phyloP scores from a whole-genome alignment of 2,888 invertebrate species.

The Apoderus coryli region DNA sequence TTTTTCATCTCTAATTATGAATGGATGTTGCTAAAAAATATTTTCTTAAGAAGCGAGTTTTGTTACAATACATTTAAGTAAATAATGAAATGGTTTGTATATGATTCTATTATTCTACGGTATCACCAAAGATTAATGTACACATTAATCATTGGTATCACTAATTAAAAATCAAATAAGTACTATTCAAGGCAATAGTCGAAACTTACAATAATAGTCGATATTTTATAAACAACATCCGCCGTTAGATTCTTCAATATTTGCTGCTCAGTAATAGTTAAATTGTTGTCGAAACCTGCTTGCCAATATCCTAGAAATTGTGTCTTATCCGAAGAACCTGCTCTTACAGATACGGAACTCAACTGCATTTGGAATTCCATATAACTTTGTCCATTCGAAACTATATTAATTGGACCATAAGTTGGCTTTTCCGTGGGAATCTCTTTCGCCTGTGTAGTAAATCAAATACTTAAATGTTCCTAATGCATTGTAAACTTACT shows the following conservation, averaged over 20 bases:
- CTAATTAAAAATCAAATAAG: too few species aligned
- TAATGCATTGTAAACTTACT: conserved; percentile 25
- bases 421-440: conserved; percentile 47
- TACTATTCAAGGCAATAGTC: too few species aligned
- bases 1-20: conserved; percentile 55
- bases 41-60: too few species aligned
- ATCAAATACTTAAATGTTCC: too few species aligned
- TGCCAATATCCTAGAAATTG: conserved; percentile 62
- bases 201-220: conserved; percentile 71
- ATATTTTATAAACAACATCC: conserved; percentile 72
- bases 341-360: conserved; percentile 53
- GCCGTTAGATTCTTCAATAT: conserved; percentile 63
- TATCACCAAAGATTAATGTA: too few species aligned
- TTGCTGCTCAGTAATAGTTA: conserved; percentile 48
- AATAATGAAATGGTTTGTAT: too few species aligned
- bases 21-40: conserved; percentile 60
- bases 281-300: conserved; percentile 53
- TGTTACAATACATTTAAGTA: too few species aligned
- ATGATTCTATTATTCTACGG: too few species aligned
- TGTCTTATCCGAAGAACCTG: conserved; percentile 58
- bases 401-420: conserved; percentile 50
- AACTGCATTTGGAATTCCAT: conserved; percentile 64
- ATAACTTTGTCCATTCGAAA: conserved; percentile 55
- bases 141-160: too few species aligned
- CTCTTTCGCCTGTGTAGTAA: too few species aligned